These are phyloP conservation scores for Aporrectodea caliginosa DNA, from an alignment of 1,140 invertebrate genomes.

Conservation along the genomic window DNA sequence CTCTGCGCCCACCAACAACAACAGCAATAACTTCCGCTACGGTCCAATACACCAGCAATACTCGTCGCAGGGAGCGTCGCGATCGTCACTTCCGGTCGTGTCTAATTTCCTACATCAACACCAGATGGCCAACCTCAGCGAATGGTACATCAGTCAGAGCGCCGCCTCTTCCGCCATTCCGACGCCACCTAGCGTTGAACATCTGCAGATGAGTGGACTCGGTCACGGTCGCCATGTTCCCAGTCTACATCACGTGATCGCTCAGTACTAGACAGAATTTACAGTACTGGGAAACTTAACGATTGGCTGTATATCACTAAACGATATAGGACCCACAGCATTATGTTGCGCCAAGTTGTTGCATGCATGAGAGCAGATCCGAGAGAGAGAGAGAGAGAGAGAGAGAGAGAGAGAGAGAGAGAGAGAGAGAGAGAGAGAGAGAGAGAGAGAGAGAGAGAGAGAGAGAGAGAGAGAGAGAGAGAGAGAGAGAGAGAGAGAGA, in stretches of 20 bases:
- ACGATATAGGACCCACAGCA: too few relatives aligned
- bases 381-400: too few relatives aligned
- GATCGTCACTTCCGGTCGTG: neutral
- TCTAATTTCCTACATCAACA: neutral
- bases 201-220: neutral
- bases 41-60: neutral
- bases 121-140: neutral
- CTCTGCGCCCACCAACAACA: neutral
- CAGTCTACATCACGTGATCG: neutral
- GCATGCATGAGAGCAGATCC: too few relatives aligned
- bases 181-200: neutral
- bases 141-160: neutral
- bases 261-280: neutral
- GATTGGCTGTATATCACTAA: too few relatives aligned
- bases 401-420: too few relatives aligned
- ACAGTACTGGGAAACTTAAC: too few relatives aligned
- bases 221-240: neutral
- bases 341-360: too few relatives aligned
- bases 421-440: too few relatives aligned
- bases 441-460: too few relatives aligned
- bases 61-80: neutral
- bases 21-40: too few relatives aligned
- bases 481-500: too few relatives aligned
- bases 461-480: too few relatives aligned
- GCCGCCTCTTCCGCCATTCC: neutral